phyloP scores from a whole-genome alignment of 2,888 invertebrate genomes.

The Scaptomyza cyrtandrae region DNA sequence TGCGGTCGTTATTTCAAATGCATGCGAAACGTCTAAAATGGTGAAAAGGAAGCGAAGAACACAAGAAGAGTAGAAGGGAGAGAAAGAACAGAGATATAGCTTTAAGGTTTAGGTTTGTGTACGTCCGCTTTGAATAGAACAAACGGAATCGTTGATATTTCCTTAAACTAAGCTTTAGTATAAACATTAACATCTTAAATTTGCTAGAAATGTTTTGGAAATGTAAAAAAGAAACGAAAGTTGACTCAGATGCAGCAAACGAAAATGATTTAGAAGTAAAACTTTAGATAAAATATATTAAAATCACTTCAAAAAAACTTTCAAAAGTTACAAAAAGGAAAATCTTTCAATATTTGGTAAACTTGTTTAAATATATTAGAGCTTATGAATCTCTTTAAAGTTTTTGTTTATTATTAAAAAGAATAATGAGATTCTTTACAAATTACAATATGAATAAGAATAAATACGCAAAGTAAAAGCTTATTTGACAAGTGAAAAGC shows the following conservation, averaged over 20 bases:
- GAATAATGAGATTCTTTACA: too few relatives aligned
- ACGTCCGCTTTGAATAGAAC: constrained; percentile 4
- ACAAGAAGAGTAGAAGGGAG: background rate
- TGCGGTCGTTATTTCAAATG: constrained; percentile 47
- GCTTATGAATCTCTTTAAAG: too few relatives aligned
- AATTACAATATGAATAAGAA: too few relatives aligned
- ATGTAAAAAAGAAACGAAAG: background rate
- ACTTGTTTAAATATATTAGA: too few relatives aligned
- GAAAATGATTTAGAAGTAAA: background rate
- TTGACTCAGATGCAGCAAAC: background rate
- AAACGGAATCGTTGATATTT: constrained; percentile 47
- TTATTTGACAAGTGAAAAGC: background rate
- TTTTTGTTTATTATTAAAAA: too few relatives aligned
- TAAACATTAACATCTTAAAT: background rate
- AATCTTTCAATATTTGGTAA: too few relatives aligned
- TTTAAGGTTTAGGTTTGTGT: constrained; percentile 3
- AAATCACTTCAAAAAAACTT: too few relatives aligned
- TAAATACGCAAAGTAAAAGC: background rate
- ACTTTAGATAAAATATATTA: too few relatives aligned
- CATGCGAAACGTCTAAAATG: constrained; percentile 35
- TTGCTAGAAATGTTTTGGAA: background rate
- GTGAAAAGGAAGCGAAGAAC: too few relatives aligned
- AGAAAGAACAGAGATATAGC: background rate
- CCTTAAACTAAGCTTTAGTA: constrained; percentile 10
- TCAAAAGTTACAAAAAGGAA: too few relatives aligned